These are phyloP conservation scores for Hipposideros armiger DNA, from an alignment of 2,113 vertebrate genomes.

Conservation along the genomic window DNA sequence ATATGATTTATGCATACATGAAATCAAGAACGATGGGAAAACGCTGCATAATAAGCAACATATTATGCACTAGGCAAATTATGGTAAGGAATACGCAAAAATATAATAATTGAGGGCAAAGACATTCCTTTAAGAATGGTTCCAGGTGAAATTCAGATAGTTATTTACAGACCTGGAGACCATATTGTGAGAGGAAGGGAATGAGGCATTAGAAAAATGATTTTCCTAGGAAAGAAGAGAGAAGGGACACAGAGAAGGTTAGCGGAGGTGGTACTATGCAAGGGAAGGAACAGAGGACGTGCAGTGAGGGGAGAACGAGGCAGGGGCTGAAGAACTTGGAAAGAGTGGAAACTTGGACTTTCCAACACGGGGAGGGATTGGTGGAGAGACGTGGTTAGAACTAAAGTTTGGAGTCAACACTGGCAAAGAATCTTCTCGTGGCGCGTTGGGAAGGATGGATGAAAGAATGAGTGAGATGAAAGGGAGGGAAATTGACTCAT, in stretches of 20 bases:
- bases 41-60: accelerated
- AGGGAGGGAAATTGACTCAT: slow-evolving; percentile 77
- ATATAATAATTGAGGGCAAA: not conserved
- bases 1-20: not conserved
- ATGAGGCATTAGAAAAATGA: slow-evolving; percentile 42
- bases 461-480: slow-evolving; percentile 74
- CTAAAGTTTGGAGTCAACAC: slow-evolving; percentile 44
- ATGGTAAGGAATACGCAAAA: not conserved
- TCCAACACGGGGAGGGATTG: not conserved
- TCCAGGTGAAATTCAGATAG: not conserved
- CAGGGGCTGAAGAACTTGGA: slow-evolving; percentile 21
- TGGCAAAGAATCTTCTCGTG: slow-evolving; percentile 48
- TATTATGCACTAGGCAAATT: not conserved
- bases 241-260: not conserved
- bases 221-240: slow-evolving; percentile 47
- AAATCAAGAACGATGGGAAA: not conserved
- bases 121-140: not conserved
- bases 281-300: not conserved
- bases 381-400: slow-evolving; percentile 63
- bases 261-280: not conserved
- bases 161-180: slow-evolving; percentile 57
- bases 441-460: slow-evolving; percentile 60
- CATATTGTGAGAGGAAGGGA: not conserved
- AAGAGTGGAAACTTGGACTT: slow-evolving; percentile 69
- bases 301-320: not conserved